phyloP scores from a whole-genome alignment of 2,888 invertebrate genomes.

The Anarsia innoxiella region DNA sequence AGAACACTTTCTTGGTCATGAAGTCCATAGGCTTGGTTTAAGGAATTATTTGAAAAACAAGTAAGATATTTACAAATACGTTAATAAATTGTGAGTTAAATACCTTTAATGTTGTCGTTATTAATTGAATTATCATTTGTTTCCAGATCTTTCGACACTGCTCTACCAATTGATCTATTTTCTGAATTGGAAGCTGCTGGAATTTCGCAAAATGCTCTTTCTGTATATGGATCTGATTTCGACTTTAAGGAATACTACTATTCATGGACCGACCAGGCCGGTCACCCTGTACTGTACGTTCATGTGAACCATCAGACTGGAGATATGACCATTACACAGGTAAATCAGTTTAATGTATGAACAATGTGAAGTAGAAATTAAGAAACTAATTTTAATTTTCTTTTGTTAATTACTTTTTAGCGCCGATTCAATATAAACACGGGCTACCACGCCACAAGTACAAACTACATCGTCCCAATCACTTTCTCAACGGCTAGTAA shows the following conservation, averaged over 20 bases:
- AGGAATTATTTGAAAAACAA: slow-evolving; percentile 60
- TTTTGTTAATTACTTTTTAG: slow-evolving; percentile 24
- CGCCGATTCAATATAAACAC: slow-evolving; percentile 68
- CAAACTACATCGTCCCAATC: slow-evolving; percentile 59
- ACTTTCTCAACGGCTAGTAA: slow-evolving; percentile 56
- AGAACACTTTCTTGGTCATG: slow-evolving; percentile 74
- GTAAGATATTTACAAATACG: slow-evolving; percentile 2
- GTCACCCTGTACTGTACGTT: slow-evolving; percentile 76
- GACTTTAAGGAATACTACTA: slow-evolving; percentile 54
- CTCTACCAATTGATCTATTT: slow-evolving; percentile 68
- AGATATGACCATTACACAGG: slow-evolving; percentile 58
- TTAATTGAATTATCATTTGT: neutral
- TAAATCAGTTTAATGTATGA: too few species aligned
- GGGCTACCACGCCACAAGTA: slow-evolving; percentile 36
- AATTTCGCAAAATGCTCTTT: slow-evolving; percentile 31
- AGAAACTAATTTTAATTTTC: too few species aligned
- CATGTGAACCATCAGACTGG: slow-evolving; percentile 58
- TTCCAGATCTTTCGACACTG: slow-evolving; percentile 49
- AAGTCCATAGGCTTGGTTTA: slow-evolving; percentile 70
- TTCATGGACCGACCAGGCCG: slow-evolving; percentile 74
- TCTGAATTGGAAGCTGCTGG: slow-evolving; percentile 50
- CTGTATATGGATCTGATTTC: slow-evolving; percentile 46
- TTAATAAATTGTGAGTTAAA: neutral
- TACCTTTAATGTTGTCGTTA: neutral
- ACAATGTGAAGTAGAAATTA: too few species aligned